These are phyloP conservation scores for Bilobella aurantiaca DNA, from an alignment of 1,140 invertebrate genomes.

Conservation along the genomic window DNA sequence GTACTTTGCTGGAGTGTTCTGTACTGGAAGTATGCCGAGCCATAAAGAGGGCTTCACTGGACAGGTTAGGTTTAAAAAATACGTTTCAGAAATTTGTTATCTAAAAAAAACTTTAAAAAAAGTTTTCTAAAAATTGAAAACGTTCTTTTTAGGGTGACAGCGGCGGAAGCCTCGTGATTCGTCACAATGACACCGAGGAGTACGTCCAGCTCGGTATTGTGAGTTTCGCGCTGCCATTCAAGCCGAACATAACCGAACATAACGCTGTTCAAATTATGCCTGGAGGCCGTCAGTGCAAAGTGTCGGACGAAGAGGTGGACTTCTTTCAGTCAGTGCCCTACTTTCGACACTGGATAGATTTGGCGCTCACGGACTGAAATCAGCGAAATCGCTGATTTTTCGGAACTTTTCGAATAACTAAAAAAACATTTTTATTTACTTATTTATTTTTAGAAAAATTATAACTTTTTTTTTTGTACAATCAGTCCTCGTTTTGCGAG, in stretches of 20 bases:
- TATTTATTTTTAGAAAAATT: too few relatives aligned
- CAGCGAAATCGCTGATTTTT: too few relatives aligned
- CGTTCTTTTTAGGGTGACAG: conserved; percentile 14
- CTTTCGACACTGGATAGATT: conserved; percentile 10
- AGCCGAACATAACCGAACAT: neutral
- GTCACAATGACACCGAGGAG: conserved; percentile 6
- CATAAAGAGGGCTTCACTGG: neutral
- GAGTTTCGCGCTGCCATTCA: conserved; percentile 3
- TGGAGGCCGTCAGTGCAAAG: too few relatives aligned
- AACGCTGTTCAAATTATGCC: neutral
- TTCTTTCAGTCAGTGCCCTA: conserved; percentile 13
- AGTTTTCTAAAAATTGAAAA: neutral
- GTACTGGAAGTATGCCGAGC: neutral
- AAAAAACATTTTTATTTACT: too few relatives aligned
- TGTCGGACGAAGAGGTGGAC: conserved; percentile 7
- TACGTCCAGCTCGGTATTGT: conserved; percentile 13
- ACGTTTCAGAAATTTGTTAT: too few relatives aligned
- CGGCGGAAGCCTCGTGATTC: conserved; percentile 9
- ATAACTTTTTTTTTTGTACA: too few relatives aligned
- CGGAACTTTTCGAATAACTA: too few relatives aligned
- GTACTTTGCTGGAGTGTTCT: conserved; percentile 2
- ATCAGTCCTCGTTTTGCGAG: too few relatives aligned
- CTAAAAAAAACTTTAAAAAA: neutral
- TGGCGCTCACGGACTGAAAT: neutral
- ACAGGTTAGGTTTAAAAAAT: neutral